phyloP scores from a whole-genome alignment of 2,113 vertebrate genomes.

The Ictalurus punctatus region DNA sequence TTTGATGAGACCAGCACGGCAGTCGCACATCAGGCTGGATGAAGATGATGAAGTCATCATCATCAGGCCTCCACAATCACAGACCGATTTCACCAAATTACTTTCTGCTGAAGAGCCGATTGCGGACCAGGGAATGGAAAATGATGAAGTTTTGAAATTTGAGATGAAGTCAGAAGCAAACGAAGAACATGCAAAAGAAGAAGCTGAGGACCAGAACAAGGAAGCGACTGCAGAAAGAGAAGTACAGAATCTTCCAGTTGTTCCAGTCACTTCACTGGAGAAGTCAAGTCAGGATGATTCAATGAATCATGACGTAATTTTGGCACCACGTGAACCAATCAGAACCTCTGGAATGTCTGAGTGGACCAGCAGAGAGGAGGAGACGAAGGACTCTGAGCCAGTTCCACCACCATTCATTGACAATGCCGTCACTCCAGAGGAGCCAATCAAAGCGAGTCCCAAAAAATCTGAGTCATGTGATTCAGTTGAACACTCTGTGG shows the following conservation, averaged over 20 bases:
- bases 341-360: background rate
- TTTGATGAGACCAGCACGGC: conserved; percentile 50
- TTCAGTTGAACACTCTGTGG: background rate
- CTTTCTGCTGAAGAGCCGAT: background rate
- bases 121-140: conserved; percentile 30
- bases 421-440: background rate
- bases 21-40: conserved; percentile 23
- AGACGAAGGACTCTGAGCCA: background rate
- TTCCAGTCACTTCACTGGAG: background rate
- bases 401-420: background rate
- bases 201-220: background rate
- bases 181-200: conserved; percentile 8
- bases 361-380: background rate
- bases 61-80: conserved; percentile 49
- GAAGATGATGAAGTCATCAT: conserved; percentile 71
- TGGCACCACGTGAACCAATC: conserved; percentile 17
- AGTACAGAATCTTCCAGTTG: background rate
- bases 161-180: conserved; percentile 10
- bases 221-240: background rate
- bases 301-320: background rate
- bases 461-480: background rate
- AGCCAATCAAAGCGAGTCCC: background rate
- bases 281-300: conserved; percentile 28
- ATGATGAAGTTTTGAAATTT: conserved; percentile 4
- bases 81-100: conserved; percentile 1